Base-by-base conservation (phyloP, 2,113 vertebrate genomes). In the Xiphias gladius region DNA sequence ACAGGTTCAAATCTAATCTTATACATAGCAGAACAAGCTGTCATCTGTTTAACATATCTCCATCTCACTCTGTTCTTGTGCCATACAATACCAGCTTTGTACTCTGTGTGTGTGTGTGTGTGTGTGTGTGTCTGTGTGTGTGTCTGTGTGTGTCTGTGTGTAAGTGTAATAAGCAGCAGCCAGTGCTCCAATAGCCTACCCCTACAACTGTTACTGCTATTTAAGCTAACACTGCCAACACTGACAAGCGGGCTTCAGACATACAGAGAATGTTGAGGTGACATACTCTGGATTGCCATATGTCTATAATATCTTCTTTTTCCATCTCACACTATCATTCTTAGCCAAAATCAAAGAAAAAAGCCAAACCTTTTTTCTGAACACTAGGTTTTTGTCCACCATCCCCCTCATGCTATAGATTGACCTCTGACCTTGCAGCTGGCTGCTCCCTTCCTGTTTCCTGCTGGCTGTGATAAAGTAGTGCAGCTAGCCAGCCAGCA, bases 371-470 rank as follows among this genome's bases (percentile, higher is more conserved):
- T 86, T 87, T 81, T 72, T 83, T 50, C 43, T 19, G 41, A 88
- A 93, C 85, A 89, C 77, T 82, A 59, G 50, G 43, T 81, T 93
- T 87, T 91, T 89, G 88, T 92, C 86, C 79, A 79, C 84, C 88
- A 81, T 86, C 87, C 90, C 89, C 65, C 77, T 89, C 75, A 80
- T 87, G 79, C 80, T 91, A 91, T 92, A 92, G 76, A 66, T 39
- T 79, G 88, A 93, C 92, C 92, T 93, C 73, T 88, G 89, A 92
- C 89, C 93, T 82, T 78, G 91, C 91, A 92, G 90, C 93, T 94
- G 92, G 91, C 93, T 93, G 91, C 91, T 92, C 89, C 93, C 87
- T 93, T 94, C 91, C 93, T 84, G 88, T 93, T 93, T 94, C 93
- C 92, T 93, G 91, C 86, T 80, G 89, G 84, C 73, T 88, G 80